Base-by-base conservation (phyloP, 2,888 invertebrate species). In the Latheticus oryzae region DNA sequence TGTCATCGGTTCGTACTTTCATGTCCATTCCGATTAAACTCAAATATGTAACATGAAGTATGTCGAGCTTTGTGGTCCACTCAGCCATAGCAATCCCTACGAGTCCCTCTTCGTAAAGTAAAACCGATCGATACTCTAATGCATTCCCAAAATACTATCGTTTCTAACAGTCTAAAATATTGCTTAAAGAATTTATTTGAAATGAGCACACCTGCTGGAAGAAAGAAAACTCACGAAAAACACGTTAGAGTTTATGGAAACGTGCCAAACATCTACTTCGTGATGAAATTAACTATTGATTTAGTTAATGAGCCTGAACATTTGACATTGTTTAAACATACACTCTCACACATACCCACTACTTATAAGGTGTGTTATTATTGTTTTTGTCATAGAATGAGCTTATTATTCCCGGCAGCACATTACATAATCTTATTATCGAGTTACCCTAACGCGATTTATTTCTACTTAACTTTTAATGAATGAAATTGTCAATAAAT, bases 401-500 rank as follows among this genome's bases (percentile, higher is more conserved):
- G 56, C 33, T 48, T 38, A 55, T 55, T 47, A 55, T 55, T 55
- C 33, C 7, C 16, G 26, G 50, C 42, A 50, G 33, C 50, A 11
- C 35, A 42, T 48, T 56, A 42, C 43, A 56, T 56, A 50, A 56
- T 56, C 26, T 35, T 21, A 43, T 56, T 50, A 56, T 50, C 33
- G 40, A 50, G 43, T 56, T 56, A 42, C 50, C 23, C 16, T 56
- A 50, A 56, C 42, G 35, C 19, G 50, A 56, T 56, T 56, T 56
- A 43, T 50, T 43, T 23, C 42, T 28, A 28, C 24, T 40, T 40
- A 19, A 21, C 45, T 30, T 32, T 21, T 16, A 30, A 47, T 38
- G 35, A 47, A 37, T 54, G 38, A 38, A 9, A 37, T n/a, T n/a
- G n/a, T n/a, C n/a, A n/a, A n/a, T n/a, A n/a, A n/a, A n/a, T n/a